Evolutionary conservation across 2,888 invertebrate genomes (phyloP), one percentile per base, ranked within the genome.

Genomic region (Pterobdella sp.): DNA sequence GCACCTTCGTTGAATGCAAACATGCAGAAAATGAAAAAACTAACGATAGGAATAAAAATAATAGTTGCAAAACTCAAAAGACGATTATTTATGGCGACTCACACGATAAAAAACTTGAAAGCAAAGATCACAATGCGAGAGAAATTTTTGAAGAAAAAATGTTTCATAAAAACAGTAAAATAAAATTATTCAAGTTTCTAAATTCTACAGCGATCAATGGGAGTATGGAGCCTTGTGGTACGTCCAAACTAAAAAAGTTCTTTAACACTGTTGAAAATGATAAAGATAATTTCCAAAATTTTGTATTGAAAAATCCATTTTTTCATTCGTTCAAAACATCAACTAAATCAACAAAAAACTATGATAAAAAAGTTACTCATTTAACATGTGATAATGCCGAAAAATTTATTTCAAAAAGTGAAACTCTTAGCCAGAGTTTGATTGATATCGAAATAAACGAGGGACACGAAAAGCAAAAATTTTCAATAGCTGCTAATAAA

Each of bases 1-100:
- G 60, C 60, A 56, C 60, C 60, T 56, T 56, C 14, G 14, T 56
- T 56, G 60, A 56, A 56, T 56, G 60, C n/a, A 56, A 56, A 56
- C 60, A 56, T 22, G 4, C 60, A 56, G 26, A 56, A 14, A n/a
- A 56, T 26, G 3, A 56, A 14, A 56, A 14, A 18, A 56, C 18
- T 18, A 56, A 56, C n/a, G n/a, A 56, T 14, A 56, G 3, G 3
- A 56, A 56, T 56, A 56, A 56, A 56, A 56, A 14, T 56, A 26
- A 56, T 18, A 56, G 26, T 56, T 14, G n/a, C 60, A 56, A 56
- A 56, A 56, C 18, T 18, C 18, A 7, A 56, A 56, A 56, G 3
- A 56, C 4, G 3, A 56, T 18, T 18, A 18, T 4, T 42, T 14
- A 42, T 14, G 42, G 42, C 42, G 18, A 42, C 42, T 14, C 7